phyloP scores from a whole-genome alignment of 2,113 vertebrate species.

The Gambusia affinis region DNA sequence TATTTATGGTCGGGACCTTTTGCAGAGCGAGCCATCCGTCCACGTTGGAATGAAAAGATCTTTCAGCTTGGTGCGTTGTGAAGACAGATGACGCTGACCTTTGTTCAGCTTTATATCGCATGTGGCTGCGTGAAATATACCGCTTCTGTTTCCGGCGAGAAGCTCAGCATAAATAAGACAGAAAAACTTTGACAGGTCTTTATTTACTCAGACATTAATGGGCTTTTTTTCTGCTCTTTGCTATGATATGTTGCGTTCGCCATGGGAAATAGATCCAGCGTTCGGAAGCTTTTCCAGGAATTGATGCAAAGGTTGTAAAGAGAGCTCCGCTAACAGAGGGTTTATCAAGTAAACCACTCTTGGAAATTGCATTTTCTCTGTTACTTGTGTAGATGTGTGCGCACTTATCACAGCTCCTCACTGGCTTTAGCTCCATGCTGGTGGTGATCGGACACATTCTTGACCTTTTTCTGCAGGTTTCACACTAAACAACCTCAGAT shows the following conservation, averaged over 20 bases:
- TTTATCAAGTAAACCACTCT: slow-evolving; percentile 53
- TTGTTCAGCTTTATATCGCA: slow-evolving; percentile 53
- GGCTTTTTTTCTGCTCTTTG: slow-evolving; percentile 11
- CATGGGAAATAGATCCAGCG: slow-evolving; percentile 25
- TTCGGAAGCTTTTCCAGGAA: slow-evolving; percentile 50
- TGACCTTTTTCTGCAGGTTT: slow-evolving; percentile 25
- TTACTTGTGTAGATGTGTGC: slow-evolving; percentile 13
- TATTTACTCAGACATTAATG: slow-evolving; percentile 64
- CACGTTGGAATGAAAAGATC: slow-evolving; percentile 59
- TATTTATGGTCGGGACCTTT: slow-evolving; percentile 61
- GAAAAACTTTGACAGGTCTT: slow-evolving; percentile 50
- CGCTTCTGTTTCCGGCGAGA: slow-evolving; percentile 30
- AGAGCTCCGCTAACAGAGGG: slow-evolving; percentile 27
- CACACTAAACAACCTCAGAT: slow-evolving; percentile 50
- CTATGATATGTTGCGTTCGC: slow-evolving; percentile 33
- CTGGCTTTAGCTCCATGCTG: background rate
- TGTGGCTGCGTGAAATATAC: slow-evolving; percentile 37
- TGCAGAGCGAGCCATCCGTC: slow-evolving; percentile 41
- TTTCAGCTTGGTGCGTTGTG: slow-evolving; percentile 42
- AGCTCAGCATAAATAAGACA: slow-evolving; percentile 52
- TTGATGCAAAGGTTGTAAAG: slow-evolving; percentile 37
- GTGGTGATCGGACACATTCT: slow-evolving; percentile 12
- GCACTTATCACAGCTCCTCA: slow-evolving; percentile 7
- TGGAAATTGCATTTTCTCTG: slow-evolving; percentile 43
- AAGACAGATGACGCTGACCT: slow-evolving; percentile 60